Conservation (phyloP, 2,113 vertebrate species). For the Oxygymnocypris stewartii region DNA sequence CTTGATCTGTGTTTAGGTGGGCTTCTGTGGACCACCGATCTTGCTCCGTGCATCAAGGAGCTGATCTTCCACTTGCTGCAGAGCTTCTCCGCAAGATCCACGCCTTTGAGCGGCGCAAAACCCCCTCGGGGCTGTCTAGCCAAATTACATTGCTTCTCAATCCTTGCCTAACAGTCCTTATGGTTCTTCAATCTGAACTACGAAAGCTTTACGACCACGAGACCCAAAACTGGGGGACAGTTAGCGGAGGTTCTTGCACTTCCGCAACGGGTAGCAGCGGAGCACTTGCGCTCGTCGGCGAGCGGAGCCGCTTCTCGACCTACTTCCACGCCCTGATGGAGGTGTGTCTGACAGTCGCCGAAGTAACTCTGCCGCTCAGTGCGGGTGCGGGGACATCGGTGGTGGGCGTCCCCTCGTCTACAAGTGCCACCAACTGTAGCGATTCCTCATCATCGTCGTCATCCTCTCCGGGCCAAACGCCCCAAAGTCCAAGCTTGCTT, state of each 20-base stretch:
- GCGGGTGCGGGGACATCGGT: constrained; percentile 82
- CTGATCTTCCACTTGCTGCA: constrained; percentile 87
- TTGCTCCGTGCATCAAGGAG: constrained; percentile 92
- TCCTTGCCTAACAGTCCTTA: constrained; percentile 93
- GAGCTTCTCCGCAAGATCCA: constrained; percentile 93
- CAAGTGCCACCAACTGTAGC: constrained; percentile 87
- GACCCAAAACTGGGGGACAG: constrained; percentile 88
- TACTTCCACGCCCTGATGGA: constrained; percentile 98
- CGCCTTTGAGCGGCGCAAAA: constrained; percentile 86
- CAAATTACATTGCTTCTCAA: constrained; percentile 94
- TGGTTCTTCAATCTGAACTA: constrained; percentile 94
- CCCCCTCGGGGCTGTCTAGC: constrained; percentile 83
- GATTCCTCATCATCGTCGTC: constrained; percentile 95
- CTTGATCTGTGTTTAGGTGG: constrained; percentile 75
- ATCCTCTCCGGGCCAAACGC: constrained; percentile 94
- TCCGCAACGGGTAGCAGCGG: constrained; percentile 72
- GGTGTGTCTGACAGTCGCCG: constrained; percentile 91
- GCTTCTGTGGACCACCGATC: constrained; percentile 94
- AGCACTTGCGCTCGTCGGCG: constrained; percentile 66
- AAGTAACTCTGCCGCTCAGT: constrained; percentile 93
- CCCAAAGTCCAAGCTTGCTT: constrained; percentile 92
- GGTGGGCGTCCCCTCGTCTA: constrained; percentile 83
- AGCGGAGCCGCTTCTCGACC: constrained; percentile 93
- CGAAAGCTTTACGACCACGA: constrained; percentile 93
- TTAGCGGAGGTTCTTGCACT: constrained; percentile 64